phyloP scores from a whole-genome alignment of 37 sponge, comb jelly and placozoan genomes.

The Cliona cf. orientalis region DNA sequence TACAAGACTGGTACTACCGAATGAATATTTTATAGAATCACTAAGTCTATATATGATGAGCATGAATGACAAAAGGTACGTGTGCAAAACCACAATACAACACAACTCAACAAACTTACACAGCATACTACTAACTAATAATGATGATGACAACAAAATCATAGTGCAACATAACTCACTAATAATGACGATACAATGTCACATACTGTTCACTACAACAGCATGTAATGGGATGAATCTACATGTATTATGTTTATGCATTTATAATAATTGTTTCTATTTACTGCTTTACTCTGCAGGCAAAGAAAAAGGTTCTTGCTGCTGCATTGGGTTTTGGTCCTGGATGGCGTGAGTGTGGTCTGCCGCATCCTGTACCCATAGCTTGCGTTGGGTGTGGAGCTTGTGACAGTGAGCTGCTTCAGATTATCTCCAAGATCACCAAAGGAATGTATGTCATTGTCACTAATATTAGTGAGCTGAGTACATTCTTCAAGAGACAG shows the following conservation, averaged over 20 bases:
- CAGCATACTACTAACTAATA: too few species aligned
- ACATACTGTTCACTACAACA: not conserved
- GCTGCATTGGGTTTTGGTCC: slow-evolving; percentile 56
- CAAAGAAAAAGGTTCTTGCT: slow-evolving; percentile 31
- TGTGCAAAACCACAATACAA: too few species aligned
- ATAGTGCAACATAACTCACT: too few species aligned
- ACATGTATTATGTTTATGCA: not conserved
- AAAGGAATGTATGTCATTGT: slow-evolving; percentile 65
- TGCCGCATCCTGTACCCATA: slow-evolving; percentile 58
- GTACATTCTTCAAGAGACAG: slow-evolving; percentile 59
- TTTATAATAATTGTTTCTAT: not conserved
- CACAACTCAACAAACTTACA: too few species aligned
- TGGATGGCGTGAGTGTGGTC: slow-evolving; percentile 35
- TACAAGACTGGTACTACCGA: too few species aligned
- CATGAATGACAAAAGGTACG: too few species aligned
- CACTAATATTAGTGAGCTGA: slow-evolving; percentile 41
- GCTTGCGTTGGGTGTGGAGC: slow-evolving; percentile 67
- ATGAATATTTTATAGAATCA: too few species aligned
- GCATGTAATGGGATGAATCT: not conserved
- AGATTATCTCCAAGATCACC: slow-evolving; percentile 54
- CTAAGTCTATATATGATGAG: too few species aligned
- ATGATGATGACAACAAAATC: too few species aligned
- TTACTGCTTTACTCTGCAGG: slow-evolving; percentile 32
- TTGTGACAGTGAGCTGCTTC: slow-evolving; percentile 45
- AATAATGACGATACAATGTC: too few species aligned